Evolutionary conservation across 2,113 vertebrate species (phyloP).

Genomic region (Zingel zingel): DNA sequence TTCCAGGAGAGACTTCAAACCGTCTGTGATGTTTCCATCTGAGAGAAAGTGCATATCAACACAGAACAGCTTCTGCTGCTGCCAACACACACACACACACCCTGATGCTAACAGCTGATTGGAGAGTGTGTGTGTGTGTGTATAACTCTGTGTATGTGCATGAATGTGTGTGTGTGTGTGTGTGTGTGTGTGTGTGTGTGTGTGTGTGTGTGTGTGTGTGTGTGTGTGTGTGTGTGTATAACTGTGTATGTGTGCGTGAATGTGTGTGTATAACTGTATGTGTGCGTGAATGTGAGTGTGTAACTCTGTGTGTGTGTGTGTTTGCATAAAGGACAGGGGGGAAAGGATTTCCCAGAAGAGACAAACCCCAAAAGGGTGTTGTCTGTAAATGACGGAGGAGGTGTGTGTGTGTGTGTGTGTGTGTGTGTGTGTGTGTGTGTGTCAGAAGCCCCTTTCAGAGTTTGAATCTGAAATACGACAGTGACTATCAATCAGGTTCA

Average conservation of each 20-base stretch:
- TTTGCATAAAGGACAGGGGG: neutral
- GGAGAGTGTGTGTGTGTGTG: slow-evolving; percentile 30
- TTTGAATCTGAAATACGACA: neutral
- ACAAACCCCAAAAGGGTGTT: neutral
- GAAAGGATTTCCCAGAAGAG: slow-evolving; percentile 27
- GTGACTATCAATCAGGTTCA: neutral
- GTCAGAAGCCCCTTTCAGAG: neutral
- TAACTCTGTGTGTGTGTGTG: neutral
- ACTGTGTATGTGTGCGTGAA: neutral
- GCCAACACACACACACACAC: too few species aligned
- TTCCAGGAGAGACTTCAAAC: too few species aligned
- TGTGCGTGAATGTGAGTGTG: too few species aligned
- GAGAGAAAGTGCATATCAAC: too few species aligned
- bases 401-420: neutral
- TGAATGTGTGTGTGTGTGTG: neutral
- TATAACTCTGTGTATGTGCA: too few species aligned
- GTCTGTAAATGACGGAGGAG: neutral
- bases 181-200: too few species aligned
- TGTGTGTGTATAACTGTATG: neutral
- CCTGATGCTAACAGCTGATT: slow-evolving; percentile 58
- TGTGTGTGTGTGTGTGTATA: too few species aligned
- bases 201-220: neutral
- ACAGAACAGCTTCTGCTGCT: too few species aligned
- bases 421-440: neutral
- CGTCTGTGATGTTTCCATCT: too few species aligned